phyloP scores from a whole-genome alignment of 2,113 vertebrate genomes.

The Myanophis thanlyinensis region DNA sequence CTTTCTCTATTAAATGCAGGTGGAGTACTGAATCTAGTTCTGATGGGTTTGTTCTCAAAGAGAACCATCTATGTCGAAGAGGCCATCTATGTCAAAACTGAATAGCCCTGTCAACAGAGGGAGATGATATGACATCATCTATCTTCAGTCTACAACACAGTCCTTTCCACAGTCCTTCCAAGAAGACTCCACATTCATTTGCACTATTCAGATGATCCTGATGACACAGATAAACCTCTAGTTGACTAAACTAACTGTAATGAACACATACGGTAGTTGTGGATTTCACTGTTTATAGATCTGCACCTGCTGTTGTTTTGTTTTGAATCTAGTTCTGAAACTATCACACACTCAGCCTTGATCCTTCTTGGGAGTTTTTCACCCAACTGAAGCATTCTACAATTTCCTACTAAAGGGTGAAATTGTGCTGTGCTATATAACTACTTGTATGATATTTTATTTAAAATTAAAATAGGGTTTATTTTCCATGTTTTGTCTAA shows the following conservation, averaged over 20 bases:
- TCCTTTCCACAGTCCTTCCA: no score
- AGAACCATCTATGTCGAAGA: no score
- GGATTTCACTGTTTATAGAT: not conserved
- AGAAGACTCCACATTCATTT: no score
- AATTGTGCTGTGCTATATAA: not conserved
- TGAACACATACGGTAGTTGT: not conserved
- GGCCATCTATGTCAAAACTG: no score
- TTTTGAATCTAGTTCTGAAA: not conserved
- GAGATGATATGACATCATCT: no score
- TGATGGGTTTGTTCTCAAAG: no score
- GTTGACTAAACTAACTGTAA: not conserved
- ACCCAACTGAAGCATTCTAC: not conserved
- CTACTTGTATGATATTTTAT: not conserved
- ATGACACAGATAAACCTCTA: no score
- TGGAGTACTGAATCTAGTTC: no score
- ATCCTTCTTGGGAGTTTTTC: not conserved
- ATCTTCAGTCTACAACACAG: no score
- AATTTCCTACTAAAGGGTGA: not conserved
- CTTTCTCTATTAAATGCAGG: no score
- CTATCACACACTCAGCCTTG: not conserved
- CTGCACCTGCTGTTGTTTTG: not conserved
- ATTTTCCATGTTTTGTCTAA: not conserved
- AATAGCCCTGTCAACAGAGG: no score
- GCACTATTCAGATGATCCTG: no score
- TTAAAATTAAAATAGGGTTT: not conserved